Evolutionary conservation across 1,140 invertebrate species (phyloP).

Genomic region (Kradibia gibbosae): DNA sequence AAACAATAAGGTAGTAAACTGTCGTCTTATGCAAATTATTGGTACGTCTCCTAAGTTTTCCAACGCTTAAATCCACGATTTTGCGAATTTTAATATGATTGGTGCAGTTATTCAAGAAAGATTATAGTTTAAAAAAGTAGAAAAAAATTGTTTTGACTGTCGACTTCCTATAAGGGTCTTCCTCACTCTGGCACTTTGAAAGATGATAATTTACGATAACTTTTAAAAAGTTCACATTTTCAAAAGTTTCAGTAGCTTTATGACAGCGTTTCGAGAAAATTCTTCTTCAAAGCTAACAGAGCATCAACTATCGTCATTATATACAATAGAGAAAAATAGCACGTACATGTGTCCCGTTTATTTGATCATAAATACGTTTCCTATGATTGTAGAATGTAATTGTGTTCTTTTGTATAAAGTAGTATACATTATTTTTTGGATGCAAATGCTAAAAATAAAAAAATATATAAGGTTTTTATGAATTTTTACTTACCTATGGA

Average conservation of each 20-base stretch:
- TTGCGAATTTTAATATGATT: background rate
- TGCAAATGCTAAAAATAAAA: no score
- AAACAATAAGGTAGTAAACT: background rate
- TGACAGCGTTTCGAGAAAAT: background rate
- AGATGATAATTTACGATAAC: background rate
- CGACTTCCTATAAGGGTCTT: background rate
- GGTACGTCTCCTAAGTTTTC: background rate
- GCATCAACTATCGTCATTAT: background rate
- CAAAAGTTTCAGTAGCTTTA: background rate
- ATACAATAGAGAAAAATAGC: background rate
- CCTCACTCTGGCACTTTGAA: background rate
- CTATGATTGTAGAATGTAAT: no score
- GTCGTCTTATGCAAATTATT: background rate
- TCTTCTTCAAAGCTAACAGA: background rate
- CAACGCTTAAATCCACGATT: background rate
- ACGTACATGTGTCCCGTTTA: no score
- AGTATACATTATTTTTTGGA: no score
- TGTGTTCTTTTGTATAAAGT: no score
- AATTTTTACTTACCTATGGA: no score
- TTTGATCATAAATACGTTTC: no score
- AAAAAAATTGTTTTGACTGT: slow-evolving; percentile 10
- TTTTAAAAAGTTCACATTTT: background rate
- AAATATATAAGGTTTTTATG: no score
- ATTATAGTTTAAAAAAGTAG: background rate
- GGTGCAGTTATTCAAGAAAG: background rate